Base-by-base conservation (phyloP, 2,888 invertebrate species). In the Protula sp. region DNA sequence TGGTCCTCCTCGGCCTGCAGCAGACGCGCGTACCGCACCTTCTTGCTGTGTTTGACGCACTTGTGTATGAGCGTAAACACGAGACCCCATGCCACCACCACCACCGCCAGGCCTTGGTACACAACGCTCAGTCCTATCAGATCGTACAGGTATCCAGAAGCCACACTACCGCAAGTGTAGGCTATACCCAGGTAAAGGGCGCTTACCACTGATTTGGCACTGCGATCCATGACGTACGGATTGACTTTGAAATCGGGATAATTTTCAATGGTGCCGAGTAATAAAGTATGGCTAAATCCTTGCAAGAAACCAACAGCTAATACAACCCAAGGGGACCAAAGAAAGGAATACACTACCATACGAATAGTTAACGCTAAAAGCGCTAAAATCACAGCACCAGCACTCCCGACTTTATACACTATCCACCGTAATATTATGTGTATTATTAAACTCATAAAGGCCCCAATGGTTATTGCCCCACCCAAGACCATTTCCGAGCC, bases 181-280 rank as follows among this genome's bases (percentile, higher is more conserved):
- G 77, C 78, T n/a, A 77, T 54, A 26, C 76, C 76, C 59, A 74
- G 72, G 62, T 77, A 74, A 19, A 75, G 61, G 3, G 73, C 71
- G 1, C 73, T 73, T 38, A 77, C 58, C 5, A 78, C 67, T 30
- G 74, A 72, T 2, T 74, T 62, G 24, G 76, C 73, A 57, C 75
- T 75, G 51, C 77, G 67, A 56, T 75, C 74, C 3, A 75, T 66
- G 1, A 72, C 69, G 27, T 55, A 57, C 2, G 66, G 60, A 54
- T 62, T 64, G 14, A 64, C 28, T 24, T 59, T 26, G 58, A 66
- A 66, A 45, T 64, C 66, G 1, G 64, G 58, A 47, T 64, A 63
- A 26, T 31, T 38, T 47, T 52, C 52, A 5, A 65, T 30, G 4
- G 65, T 54, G 14, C 27, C 47, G 57, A 59, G 57, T 14, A 65